phyloP scores from a whole-genome alignment of 1,140 invertebrate species.

The Drosophila lacertosa region DNA sequence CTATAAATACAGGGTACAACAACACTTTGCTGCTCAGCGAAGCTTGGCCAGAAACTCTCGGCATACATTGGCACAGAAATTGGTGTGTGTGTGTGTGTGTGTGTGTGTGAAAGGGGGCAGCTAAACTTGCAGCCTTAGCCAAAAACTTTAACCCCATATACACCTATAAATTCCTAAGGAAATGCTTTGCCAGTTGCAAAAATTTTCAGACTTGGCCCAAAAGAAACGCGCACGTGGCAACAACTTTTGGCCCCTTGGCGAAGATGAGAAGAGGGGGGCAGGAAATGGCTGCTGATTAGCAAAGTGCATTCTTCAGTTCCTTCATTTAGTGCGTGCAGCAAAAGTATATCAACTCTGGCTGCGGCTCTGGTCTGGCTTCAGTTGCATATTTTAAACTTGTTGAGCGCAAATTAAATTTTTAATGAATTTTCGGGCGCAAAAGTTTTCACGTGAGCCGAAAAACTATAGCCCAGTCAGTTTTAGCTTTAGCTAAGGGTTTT shows the following conservation, averaged over 20 bases:
- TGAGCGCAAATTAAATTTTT: slow-evolving; percentile 80
- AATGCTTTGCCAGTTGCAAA: no score
- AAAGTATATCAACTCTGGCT: slow-evolving; percentile 7
- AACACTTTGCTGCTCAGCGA: slow-evolving; percentile 72
- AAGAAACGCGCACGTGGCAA: slow-evolving; percentile 11
- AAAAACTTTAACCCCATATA: slow-evolving; percentile 33
- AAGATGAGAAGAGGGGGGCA: neutral
- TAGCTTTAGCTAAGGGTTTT: slow-evolving; percentile 9
- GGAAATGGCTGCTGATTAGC: slow-evolving; percentile 56
- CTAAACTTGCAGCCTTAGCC: slow-evolving; percentile 26
- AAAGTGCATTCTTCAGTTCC: slow-evolving; percentile 57
- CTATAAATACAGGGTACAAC: slow-evolving; percentile 27
- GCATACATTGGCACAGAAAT: slow-evolving; percentile 76
- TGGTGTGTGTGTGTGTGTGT: slow-evolving; percentile 5
- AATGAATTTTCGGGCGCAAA: slow-evolving; percentile 70
- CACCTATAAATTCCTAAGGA: slow-evolving; percentile 16
- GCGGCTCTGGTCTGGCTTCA: neutral
- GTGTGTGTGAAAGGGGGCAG: neutral
- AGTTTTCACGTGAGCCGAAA: slow-evolving; percentile 58
- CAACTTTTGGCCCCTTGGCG: slow-evolving; percentile 30
- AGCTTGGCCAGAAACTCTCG: slow-evolving; percentile 44
- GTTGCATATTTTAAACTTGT: slow-evolving; percentile 70
- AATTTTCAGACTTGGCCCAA: slow-evolving; percentile 5
- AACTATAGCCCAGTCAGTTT: slow-evolving; percentile 1
- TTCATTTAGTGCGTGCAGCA: neutral